Evolutionary conservation across 2,797 vertebrate genomes (phyloP).

Genomic region (Bufotes viridis): DNA sequence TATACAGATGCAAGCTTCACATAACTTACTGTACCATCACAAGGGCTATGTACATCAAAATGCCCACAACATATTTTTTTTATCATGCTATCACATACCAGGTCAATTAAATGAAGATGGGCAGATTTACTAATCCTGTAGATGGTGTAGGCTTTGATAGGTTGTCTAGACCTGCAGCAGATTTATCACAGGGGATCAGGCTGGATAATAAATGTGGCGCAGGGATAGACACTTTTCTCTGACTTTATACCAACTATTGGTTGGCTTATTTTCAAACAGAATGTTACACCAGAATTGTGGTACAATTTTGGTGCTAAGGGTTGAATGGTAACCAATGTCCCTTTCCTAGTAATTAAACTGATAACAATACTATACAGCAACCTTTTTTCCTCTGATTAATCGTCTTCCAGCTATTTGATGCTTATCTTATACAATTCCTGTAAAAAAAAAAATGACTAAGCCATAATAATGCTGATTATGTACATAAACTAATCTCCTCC

Average conservation of each 20-base stretch:
- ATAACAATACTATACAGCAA: constrained; percentile 19
- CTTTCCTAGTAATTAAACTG: background rate
- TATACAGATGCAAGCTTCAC: background rate
- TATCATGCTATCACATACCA: background rate
- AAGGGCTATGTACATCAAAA: background rate
- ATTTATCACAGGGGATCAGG: too few species aligned
- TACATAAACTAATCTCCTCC: background rate
- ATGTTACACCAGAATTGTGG: too few species aligned
- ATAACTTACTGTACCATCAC: background rate
- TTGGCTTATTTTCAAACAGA: too few species aligned
- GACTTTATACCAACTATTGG: too few species aligned
- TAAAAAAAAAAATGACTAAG: background rate
- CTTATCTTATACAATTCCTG: background rate
- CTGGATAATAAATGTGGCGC: too few species aligned
- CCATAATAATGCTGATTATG: background rate
- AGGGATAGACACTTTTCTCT: too few species aligned
- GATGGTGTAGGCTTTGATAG: too few species aligned
- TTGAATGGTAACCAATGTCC: too few species aligned
- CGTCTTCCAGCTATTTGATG: background rate
- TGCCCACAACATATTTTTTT: background rate
- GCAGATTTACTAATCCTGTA: too few species aligned
- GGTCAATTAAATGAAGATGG: background rate
- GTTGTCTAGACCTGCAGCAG: too few species aligned
- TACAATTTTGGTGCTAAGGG: too few species aligned
- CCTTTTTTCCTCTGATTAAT: constrained; percentile 7